These are phyloP conservation scores for Drosophila bocqueti DNA, from an alignment of 1,140 invertebrate genomes.

Conservation along the genomic window DNA sequence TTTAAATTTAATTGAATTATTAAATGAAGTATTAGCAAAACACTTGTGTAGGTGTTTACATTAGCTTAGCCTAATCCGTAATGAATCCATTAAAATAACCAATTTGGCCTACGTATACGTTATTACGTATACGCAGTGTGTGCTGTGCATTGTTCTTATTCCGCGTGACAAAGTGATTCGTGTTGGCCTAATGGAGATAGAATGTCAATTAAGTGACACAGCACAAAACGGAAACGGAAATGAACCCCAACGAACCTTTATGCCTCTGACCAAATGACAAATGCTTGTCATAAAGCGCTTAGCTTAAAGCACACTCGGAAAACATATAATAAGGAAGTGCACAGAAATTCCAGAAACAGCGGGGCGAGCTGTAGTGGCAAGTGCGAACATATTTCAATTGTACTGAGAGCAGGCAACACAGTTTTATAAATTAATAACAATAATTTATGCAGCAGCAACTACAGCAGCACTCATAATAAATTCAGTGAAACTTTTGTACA, in stretches of 20 bases:
- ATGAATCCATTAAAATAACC: not conserved
- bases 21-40: not conserved
- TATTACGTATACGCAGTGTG: slow-evolving; percentile 37
- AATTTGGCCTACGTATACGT: not conserved
- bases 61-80: not conserved
- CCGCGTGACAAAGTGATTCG: slow-evolving; percentile 16
- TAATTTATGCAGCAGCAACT: slow-evolving; percentile 75
- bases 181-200: slow-evolving; percentile 22
- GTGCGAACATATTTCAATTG: slow-evolving; percentile 67
- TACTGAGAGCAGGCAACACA: slow-evolving; percentile 52
- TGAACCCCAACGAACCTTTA: slow-evolving; percentile 1
- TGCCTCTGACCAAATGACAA: slow-evolving; percentile 25
- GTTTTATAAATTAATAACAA: slow-evolving; percentile 82
- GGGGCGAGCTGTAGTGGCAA: slow-evolving; percentile 9
- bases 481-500: slow-evolving; percentile 72
- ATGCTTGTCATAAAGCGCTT: slow-evolving; percentile 23
- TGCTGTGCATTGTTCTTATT: not conserved
- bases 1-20: not conserved
- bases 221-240: slow-evolving; percentile 36
- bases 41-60: not conserved
- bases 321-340: slow-evolving; percentile 20
- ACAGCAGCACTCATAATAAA: slow-evolving; percentile 76
- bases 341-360: slow-evolving; percentile 16
- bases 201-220: slow-evolving; percentile 37
- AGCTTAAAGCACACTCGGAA: slow-evolving; percentile 5